Evolutionary conservation across 2,113 vertebrate species (phyloP).

Genomic region (Eubucco bourcierii): DNA sequence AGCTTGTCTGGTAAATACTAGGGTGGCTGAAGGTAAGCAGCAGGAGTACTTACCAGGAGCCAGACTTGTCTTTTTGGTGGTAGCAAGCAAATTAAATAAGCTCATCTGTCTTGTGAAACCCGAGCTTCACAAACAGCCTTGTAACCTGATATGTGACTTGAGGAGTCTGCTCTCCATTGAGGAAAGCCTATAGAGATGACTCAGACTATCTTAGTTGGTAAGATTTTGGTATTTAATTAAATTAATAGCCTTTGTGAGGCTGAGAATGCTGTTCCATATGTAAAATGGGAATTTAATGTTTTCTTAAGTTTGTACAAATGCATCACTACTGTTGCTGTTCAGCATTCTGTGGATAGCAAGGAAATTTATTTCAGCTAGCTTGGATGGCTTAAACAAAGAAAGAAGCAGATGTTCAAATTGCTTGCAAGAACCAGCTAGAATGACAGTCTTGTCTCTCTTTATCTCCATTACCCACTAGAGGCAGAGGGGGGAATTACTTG

Average conservation of each 20-base stretch:
- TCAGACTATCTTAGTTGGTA: background rate
- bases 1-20: background rate
- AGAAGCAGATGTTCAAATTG: background rate
- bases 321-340: background rate
- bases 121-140: background rate
- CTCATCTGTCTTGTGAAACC: constrained; percentile 49
- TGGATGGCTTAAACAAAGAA: background rate
- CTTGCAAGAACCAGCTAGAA: background rate
- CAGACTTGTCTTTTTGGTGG: background rate
- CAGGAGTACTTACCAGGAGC: background rate
- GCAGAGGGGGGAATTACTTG: background rate
- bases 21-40: background rate
- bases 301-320: background rate
- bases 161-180: constrained; percentile 24
- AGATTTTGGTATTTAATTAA: background rate
- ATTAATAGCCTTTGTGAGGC: background rate
- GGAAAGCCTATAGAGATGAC: constrained; percentile 4
- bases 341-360: background rate
- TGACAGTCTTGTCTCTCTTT: background rate
- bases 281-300: background rate
- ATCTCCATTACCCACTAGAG: background rate
- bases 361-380: background rate
- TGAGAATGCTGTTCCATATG: background rate
- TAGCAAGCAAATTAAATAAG: constrained; percentile 16
- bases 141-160: background rate